Evolutionary conservation across 2,797 vertebrate species (phyloP).

Genomic region (Hypotaenidia philippensis): DNA sequence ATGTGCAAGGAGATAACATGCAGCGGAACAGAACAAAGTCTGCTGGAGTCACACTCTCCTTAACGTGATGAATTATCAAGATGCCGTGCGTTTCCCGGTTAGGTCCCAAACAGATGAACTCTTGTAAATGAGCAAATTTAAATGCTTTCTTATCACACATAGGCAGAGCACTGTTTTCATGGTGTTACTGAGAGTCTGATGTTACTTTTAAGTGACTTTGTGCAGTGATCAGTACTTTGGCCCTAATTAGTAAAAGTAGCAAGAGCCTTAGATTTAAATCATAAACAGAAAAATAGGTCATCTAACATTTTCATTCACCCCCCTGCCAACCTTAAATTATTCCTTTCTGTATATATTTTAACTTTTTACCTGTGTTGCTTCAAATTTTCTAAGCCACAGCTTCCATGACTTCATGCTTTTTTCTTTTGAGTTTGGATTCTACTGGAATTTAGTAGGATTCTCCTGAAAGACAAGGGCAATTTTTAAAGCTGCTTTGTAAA

Average conservation of each 20-base stretch:
- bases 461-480: neutral
- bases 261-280: conserved; percentile 11
- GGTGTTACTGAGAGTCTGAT: neutral
- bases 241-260: conserved; percentile 37
- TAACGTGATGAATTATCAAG: conserved; percentile 53
- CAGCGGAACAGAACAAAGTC: conserved; percentile 25
- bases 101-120: conserved; percentile 51
- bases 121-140: conserved; percentile 50
- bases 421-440: neutral
- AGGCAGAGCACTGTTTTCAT: neutral
- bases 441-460: neutral
- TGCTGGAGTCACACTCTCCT: conserved; percentile 46
- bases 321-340: neutral
- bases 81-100: neutral
- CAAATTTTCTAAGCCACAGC: neutral
- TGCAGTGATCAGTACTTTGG: neutral
- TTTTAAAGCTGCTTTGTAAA: neutral
- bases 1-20: conserved; percentile 51
- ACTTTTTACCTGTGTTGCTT: neutral
- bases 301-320: neutral
- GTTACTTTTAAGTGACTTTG: conserved; percentile 54
- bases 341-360: neutral
- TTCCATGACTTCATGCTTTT: neutral
- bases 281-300: conserved; percentile 17
- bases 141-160: conserved; percentile 48